Percentiles rank a stretch among this genome's conserved stretches.
Conservation (phyloP, 2,888 invertebrate genomes). For the Plemyria rubiginata region DNA sequence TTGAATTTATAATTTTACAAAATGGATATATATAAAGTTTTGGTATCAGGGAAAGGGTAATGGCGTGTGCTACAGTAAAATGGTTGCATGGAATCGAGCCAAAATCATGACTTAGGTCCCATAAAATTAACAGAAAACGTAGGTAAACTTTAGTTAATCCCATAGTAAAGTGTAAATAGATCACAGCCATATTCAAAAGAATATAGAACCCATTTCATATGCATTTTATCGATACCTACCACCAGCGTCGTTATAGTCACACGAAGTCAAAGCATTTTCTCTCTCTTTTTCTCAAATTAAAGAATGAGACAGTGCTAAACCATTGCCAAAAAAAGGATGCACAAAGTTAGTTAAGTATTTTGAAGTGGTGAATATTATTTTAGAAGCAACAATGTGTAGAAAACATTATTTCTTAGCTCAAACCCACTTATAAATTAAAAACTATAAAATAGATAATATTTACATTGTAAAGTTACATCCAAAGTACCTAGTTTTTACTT, state of each 20-base stretch:
- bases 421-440: not conserved
- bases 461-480: conserved; percentile 16
- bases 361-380: not conserved
- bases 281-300: not conserved
- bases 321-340: not conserved
- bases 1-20: conserved; percentile 25
- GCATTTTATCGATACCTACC: no score
- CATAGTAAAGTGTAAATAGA: not conserved
- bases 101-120: conserved; percentile 22
- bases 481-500: conserved; percentile 48
- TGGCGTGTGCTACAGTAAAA: conserved; percentile 20
- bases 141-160: conserved; percentile 10
- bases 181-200: not conserved
- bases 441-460: not conserved
- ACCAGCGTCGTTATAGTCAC: not conserved
- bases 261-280: not conserved
- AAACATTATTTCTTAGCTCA: not conserved
- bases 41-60: conserved; percentile 25
- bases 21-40: conserved; percentile 30
- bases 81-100: conserved; percentile 25
- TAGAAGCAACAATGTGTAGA: not conserved
- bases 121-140: conserved; percentile 14
- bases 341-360: not conserved
- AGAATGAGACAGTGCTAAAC: not conserved
- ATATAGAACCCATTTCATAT: no score